A percentile compares a stretch with the other conserved stretches of the same genome.
Conservation (phyloP, 2,888 invertebrate species). For the Lydus trimaculatus region DNA sequence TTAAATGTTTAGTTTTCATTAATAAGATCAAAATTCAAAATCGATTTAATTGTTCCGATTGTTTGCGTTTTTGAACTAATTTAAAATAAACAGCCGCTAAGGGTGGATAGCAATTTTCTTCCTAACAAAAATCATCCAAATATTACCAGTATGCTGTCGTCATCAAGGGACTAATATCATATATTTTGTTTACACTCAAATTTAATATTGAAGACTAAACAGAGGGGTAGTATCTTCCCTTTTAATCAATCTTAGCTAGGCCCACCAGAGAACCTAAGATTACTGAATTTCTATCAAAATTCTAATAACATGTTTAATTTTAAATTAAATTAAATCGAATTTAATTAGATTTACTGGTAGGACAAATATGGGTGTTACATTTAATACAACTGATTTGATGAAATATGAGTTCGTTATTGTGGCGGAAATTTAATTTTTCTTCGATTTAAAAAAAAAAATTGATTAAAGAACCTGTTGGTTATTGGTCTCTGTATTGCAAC, state of each 20-base stretch:
- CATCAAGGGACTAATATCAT: conserved; percentile 8
- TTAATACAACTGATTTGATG: neutral
- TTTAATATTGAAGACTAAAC: conserved; percentile 27
- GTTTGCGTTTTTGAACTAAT: neutral
- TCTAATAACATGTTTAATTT: conserved; percentile 26
- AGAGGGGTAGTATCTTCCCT: conserved; percentile 20
- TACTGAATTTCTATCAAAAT: conserved; percentile 13
- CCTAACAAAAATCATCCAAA: neutral
- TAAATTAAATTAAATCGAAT: conserved; percentile 20
- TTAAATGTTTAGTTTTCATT: neutral
- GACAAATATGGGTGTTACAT: neutral
- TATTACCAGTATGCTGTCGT: neutral
- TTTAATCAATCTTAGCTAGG: conserved; percentile 12
- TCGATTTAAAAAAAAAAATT: conserved; percentile 4
- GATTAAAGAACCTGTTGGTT: conserved; percentile 14
- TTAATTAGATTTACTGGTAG: conserved; percentile 19
- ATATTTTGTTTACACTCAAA: conserved; percentile 27
- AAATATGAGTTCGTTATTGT: neutral
- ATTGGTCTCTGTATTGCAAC: neutral
- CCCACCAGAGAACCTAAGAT: conserved; percentile 10
- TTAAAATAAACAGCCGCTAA: neutral
- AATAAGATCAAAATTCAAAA: neutral
- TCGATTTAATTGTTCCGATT: neutral
- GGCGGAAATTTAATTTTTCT: conserved; percentile 8
- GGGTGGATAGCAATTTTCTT: neutral